Evolutionary conservation across 2,113 vertebrate genomes (phyloP).

Genomic region (Poeciliopsis retropinna): DNA sequence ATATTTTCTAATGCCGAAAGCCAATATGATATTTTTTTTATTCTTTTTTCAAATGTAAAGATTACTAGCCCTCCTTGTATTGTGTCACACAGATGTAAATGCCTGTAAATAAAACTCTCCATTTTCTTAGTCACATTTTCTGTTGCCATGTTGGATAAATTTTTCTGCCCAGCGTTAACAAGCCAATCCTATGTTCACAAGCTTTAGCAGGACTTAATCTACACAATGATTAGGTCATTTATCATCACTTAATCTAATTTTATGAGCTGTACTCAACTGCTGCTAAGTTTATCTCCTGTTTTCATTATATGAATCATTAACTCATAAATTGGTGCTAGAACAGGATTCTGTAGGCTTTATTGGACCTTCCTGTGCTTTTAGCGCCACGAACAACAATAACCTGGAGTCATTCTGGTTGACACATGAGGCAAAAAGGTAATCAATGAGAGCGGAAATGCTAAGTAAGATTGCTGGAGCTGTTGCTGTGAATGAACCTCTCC

Average conservation of each 20-base stretch:
- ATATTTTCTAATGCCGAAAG: neutral
- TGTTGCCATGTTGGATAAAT: slow-evolving; percentile 4
- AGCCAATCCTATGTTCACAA: slow-evolving; percentile 4
- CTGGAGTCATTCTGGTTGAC: slow-evolving; percentile 11
- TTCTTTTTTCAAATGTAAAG: neutral
- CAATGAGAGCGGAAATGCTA: slow-evolving; percentile 17
- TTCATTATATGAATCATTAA: slow-evolving; percentile 68
- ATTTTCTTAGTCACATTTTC: neutral
- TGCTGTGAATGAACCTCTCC: slow-evolving; percentile 51
- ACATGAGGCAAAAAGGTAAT: slow-evolving; percentile 23
- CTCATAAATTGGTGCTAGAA: slow-evolving; percentile 51
- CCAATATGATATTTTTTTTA: neutral
- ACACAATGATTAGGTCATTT: slow-evolving; percentile 46
- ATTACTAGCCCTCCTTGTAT: neutral
- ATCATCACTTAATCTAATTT: slow-evolving; percentile 41
- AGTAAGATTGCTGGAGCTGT: neutral
- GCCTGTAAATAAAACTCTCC: slow-evolving; percentile 3
- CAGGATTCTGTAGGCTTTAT: slow-evolving; percentile 53
- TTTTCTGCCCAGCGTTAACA: slow-evolving; percentile 1
- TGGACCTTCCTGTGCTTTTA: slow-evolving; percentile 40
- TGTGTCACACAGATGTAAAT: neutral
- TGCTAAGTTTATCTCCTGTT: slow-evolving; percentile 51
- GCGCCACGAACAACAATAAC: slow-evolving; percentile 46
- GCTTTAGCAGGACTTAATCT: slow-evolving; percentile 44
- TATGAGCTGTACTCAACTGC: slow-evolving; percentile 41